Conservation (phyloP, 23 tunicate genomes). For the Clavelina lepadiformis region DNA sequence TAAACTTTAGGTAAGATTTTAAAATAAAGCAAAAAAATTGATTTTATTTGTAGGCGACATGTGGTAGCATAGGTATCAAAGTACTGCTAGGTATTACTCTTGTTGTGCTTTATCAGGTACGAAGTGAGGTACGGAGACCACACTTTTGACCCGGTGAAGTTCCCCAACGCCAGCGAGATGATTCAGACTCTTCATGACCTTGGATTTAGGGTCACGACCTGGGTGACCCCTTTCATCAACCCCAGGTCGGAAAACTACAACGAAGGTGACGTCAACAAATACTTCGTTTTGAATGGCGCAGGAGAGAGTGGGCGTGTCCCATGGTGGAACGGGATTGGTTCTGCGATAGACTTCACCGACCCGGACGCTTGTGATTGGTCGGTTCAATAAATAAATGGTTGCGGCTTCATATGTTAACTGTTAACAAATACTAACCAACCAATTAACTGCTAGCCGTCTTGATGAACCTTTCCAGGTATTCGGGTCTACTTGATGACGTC, state of each 20-base stretch:
- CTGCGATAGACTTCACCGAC: slow-evolving; percentile 54
- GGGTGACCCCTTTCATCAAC: slow-evolving; percentile 93
- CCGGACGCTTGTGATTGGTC: slow-evolving; percentile 53
- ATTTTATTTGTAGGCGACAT: too few species aligned
- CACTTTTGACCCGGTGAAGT: slow-evolving; percentile 75
- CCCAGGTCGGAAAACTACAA: slow-evolving; percentile 22
- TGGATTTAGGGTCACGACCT: slow-evolving; percentile 69
- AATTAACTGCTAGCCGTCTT: neutral
- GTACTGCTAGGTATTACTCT: too few species aligned
- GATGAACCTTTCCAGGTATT: slow-evolving; percentile 43
- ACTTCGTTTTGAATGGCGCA: slow-evolving; percentile 40
- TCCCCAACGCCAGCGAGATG: slow-evolving; percentile 60
- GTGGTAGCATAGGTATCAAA: too few species aligned
- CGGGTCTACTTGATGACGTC: slow-evolving; percentile 17
- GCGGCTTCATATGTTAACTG: neutral
- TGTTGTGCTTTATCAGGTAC: slow-evolving; percentile 41
- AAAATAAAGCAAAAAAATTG: too few species aligned
- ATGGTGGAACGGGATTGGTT: slow-evolving; percentile 62
- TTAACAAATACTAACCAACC: neutral
- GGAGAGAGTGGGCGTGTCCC: slow-evolving; percentile 16
- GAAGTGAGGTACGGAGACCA: slow-evolving; percentile 58
- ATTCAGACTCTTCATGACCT: slow-evolving; percentile 45
- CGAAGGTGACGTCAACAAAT: neutral
- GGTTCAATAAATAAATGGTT: neutral
- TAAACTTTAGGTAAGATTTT: too few species aligned